Base-by-base conservation (phyloP, 2,797 vertebrate genomes). In the Sciaenops ocellatus region DNA sequence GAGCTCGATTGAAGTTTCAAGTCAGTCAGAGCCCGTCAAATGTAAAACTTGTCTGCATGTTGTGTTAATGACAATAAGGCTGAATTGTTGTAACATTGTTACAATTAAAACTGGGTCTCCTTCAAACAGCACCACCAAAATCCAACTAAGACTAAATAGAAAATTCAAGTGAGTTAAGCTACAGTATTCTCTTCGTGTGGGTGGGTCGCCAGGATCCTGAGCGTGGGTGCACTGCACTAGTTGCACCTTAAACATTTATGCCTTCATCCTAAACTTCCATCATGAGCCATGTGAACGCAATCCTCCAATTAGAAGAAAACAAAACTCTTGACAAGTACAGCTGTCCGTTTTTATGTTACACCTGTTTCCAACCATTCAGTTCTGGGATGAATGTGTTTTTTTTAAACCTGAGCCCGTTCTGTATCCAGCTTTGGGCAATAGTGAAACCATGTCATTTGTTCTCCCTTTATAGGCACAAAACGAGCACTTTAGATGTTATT, bases 381-480 rank as follows among this genome's bases (percentile, higher is more conserved):
- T 20, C 15, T 1, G 2, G 8, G 12, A 67, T 44, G 24, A 71
- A 47, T 22, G 28, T n/a, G 24, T 30, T 60, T 57, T 3, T 47
- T 46, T 26, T 61, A 16, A n/a, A 48, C 48, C 6, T 3, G 2
- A 62, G 51, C 30, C 26, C 8, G 1, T 63, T 72, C 26, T 47
- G 12, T 59, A 3, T 5, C 7, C 16, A 11, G 15, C 30, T 61
- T 30, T 24, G 44, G 24, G 52, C 48, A 20, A 2, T 18, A 55
- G 65, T 17, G 46, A 50, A 67, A 54, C 65, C 28, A 26, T 48
- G 47, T 48, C 46, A 75, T 65, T 67, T 71, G 4, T 64, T 69
- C 42, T 63, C 8, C 8, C 47, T 62, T 71, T 75, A 57, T 26
- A 34, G 51, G 47, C 52, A 52, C 46, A 73, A 80, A 38, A 76